A percentile compares a stretch with the other conserved stretches of the same genome.
These are phyloP conservation scores for Pagetopsis macropterus DNA, from an alignment of 2,797 vertebrate genomes.

Conservation along the genomic window DNA sequence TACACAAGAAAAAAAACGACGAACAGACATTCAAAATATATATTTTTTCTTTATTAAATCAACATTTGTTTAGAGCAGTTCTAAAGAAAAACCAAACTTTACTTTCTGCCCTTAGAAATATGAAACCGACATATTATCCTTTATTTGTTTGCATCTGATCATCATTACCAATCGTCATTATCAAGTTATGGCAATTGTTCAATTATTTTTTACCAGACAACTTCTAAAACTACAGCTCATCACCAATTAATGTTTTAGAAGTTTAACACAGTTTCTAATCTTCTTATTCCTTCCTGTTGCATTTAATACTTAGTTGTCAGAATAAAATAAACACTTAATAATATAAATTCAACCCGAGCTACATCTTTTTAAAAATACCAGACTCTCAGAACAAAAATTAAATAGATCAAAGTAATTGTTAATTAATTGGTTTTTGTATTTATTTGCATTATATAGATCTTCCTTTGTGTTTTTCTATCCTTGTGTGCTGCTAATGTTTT, in stretches of 20 bases:
- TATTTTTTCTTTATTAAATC: not conserved
- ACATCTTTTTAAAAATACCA: not conserved
- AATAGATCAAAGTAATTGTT: not conserved
- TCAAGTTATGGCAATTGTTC: not conserved
- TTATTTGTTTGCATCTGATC: not conserved
- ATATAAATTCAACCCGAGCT: not conserved
- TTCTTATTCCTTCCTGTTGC: not conserved
- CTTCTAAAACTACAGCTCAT: not conserved
- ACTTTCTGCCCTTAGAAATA: not conserved
- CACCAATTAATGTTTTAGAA: not conserved
- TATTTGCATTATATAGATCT: not conserved
- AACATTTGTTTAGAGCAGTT: not conserved
- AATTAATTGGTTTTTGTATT: not conserved
- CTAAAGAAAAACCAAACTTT: not conserved
- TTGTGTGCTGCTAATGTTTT: not conserved
- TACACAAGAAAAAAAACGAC: too few relatives aligned
- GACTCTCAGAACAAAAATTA: not conserved
- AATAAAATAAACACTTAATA: not conserved
- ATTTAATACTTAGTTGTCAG: not conserved
- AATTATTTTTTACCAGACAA: not conserved
- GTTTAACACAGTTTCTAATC: not conserved
- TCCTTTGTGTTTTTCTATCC: not conserved
- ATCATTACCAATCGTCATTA: not conserved
- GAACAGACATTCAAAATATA: too few relatives aligned
- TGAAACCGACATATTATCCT: not conserved